Percentiles rank a stretch among this genome's conserved stretches.
phyloP scores from a whole-genome alignment of 2,113 vertebrate genomes.

The Mirza zaza region DNA sequence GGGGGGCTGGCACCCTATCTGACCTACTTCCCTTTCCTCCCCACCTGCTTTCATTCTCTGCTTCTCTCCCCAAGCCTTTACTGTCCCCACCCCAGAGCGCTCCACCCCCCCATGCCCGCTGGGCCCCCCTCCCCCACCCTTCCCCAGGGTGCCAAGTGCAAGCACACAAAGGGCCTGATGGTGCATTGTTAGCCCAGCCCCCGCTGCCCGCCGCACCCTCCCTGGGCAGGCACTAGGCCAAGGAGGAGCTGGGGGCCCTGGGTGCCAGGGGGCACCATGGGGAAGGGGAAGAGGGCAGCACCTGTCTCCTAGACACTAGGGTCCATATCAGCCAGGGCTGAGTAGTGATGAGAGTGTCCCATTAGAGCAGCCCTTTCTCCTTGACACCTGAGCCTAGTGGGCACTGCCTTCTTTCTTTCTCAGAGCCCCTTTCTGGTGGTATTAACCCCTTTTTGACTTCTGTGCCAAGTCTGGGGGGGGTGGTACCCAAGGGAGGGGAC shows the following conservation, averaged over 20 bases:
- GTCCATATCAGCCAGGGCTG: neutral
- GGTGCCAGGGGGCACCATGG: constrained; percentile 77
- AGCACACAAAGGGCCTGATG: constrained; percentile 83
- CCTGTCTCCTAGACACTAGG: constrained; percentile 54
- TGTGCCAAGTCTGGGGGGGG: constrained; percentile 43
- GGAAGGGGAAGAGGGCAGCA: constrained; percentile 52
- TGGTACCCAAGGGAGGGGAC: constrained; percentile 71
- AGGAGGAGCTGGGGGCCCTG: constrained; percentile 79
- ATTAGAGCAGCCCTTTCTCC: constrained; percentile 26
- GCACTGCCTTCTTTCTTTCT: constrained; percentile 61
- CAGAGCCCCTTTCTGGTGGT: constrained; percentile 57
- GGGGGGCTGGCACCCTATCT: constrained; percentile 63
- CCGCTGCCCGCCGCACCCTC: constrained; percentile 80
- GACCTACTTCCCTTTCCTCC: constrained; percentile 77
- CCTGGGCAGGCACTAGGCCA: constrained; percentile 74
- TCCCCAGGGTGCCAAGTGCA: constrained; percentile 81
- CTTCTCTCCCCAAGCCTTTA: constrained; percentile 58
- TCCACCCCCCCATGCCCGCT: constrained; percentile 72
- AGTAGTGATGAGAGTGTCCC: neutral
- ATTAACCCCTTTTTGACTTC: constrained; percentile 72
- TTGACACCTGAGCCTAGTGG: constrained; percentile 66
- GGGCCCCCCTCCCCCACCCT: constrained; percentile 77
- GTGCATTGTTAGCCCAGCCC: constrained; percentile 83
- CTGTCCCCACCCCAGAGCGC: constrained; percentile 77
- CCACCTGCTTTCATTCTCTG: constrained; percentile 75